phyloP scores from a whole-genome alignment of 2,113 vertebrate genomes.

The Phalacrocorax brasilianus region DNA sequence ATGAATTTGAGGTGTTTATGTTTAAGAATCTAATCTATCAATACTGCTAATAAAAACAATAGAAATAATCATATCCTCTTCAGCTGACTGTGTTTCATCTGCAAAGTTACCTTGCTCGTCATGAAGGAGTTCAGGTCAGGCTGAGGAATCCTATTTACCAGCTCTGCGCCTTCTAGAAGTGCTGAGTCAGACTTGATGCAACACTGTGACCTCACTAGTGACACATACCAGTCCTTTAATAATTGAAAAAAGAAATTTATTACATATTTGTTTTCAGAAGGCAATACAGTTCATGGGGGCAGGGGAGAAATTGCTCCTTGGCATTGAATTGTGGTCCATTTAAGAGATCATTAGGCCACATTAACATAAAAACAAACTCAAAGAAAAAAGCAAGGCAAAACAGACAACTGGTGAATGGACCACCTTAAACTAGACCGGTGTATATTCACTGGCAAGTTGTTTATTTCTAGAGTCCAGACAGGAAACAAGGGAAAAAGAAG shows the following conservation, averaged over 20 bases:
- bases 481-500: not conserved
- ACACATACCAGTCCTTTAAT: conserved; percentile 91
- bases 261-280: not conserved
- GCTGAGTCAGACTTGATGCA: conserved; percentile 83
- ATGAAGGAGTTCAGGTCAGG: conserved; percentile 84
- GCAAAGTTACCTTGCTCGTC: conserved; percentile 83
- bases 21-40: not conserved
- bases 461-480: not conserved
- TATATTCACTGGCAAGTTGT: not conserved
- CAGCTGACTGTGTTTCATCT: not conserved
- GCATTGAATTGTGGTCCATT: not conserved
- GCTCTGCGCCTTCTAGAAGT: conserved; percentile 89
- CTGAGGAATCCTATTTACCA: conserved; percentile 88
- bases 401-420: not conserved
- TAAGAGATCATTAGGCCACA: not conserved
- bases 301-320: not conserved
- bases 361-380: not conserved
- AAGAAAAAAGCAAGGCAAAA: not conserved
- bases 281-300: not conserved
- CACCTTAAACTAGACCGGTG: not conserved
- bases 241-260: not conserved
- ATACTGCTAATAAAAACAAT: not conserved
- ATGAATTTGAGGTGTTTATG: not conserved
- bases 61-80: not conserved
- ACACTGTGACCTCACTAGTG: conserved; percentile 91